These are phyloP conservation scores for Synanthedon tipuliformis DNA, from an alignment of 2,888 invertebrate genomes.

Conservation along the genomic window DNA sequence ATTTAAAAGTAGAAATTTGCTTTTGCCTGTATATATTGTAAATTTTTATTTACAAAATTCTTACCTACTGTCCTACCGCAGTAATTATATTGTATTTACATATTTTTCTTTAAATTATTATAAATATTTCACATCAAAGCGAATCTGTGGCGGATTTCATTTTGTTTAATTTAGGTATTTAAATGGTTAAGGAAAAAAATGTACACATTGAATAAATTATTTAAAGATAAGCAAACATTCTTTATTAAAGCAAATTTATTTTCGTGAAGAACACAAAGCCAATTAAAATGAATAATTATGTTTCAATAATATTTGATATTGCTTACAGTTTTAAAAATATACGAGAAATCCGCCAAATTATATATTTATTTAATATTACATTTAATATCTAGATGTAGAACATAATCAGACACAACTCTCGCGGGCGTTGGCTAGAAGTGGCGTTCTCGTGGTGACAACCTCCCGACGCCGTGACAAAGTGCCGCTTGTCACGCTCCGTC, in stretches of 20 bases:
- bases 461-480: constrained; percentile 67
- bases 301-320: neutral
- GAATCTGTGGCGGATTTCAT: neutral
- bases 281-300: constrained; percentile 1
- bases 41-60: neutral
- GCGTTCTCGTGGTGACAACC: constrained; percentile 78
- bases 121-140: neutral
- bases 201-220: too few species aligned
- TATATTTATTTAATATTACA: too few species aligned
- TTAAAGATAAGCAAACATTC: too few species aligned
- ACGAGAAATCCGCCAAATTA: constrained; percentile 1
- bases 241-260: too few species aligned
- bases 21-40: too few species aligned
- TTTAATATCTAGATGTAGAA: constrained; percentile 13
- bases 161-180: too few species aligned
- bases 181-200: too few species aligned
- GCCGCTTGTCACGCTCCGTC: constrained; percentile 54
- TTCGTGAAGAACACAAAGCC: neutral
- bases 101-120: neutral
- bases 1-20: too few species aligned
- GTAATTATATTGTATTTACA: neutral
- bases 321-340: neutral
- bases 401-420: constrained; percentile 74
- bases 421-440: constrained; percentile 74
- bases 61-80: neutral